A percentile compares a stretch with the other conserved stretches of the same genome.
These are phyloP conservation scores for Hyperoodon ampullatus DNA, from an alignment of 2,113 vertebrate genomes.

Conservation along the genomic window DNA sequence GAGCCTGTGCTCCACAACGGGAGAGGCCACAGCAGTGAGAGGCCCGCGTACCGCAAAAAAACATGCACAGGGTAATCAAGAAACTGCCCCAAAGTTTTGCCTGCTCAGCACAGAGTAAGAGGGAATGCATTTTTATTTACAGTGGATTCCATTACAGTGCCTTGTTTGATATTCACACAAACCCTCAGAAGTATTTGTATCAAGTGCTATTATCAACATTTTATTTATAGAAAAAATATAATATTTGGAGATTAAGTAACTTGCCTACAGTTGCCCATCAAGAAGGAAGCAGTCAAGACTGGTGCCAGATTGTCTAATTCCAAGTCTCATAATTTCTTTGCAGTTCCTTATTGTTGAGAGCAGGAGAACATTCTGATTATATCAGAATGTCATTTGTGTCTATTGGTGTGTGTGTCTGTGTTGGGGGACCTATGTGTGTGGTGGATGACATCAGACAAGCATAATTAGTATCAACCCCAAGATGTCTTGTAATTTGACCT, in stretches of 20 bases:
- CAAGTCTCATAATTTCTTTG: neutral
- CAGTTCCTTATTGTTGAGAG: neutral
- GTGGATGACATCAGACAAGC: neutral
- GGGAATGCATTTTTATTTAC: neutral
- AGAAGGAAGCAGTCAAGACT: neutral
- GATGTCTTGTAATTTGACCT: neutral
- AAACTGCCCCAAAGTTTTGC: neutral
- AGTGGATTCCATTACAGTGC: neutral
- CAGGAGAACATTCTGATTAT: neutral
- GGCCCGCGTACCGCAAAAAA: neutral
- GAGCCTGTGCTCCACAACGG: too few relatives aligned
- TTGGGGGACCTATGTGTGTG: neutral
- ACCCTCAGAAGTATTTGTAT: neutral
- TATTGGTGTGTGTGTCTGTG: neutral
- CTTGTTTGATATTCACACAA: neutral
- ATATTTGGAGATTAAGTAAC: neutral
- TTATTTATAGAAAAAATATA: conserved; percentile 24
- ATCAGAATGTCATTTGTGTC: neutral
- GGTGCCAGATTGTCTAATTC: neutral
- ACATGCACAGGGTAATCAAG: neutral
- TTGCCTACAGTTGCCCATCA: neutral
- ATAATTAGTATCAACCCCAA: neutral
- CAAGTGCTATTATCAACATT: neutral
- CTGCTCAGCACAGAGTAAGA: neutral
- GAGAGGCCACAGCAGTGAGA: too few relatives aligned